These are phyloP conservation scores for Drosophila aldrichi DNA, from an alignment of 2,888 invertebrate species.

Conservation along the genomic window DNA sequence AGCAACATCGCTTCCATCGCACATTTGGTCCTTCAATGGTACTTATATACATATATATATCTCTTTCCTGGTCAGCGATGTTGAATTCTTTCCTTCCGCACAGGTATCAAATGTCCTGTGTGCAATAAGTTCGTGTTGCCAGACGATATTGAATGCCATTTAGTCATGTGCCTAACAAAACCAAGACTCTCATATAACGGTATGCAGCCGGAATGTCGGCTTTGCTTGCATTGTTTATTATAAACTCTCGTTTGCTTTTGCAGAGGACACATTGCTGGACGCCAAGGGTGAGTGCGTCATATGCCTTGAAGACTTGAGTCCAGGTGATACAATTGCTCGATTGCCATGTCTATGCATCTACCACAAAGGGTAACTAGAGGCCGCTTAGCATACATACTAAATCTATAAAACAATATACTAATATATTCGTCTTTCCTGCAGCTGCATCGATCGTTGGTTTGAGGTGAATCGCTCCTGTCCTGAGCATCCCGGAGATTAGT, in stretches of 20 bases:
- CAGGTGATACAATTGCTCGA: slow-evolving; percentile 98
- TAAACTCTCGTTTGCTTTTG: neutral
- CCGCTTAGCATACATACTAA: neutral
- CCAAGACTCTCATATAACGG: slow-evolving; percentile 99
- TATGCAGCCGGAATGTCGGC: slow-evolving; percentile 84
- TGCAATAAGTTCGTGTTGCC: slow-evolving; percentile 99
- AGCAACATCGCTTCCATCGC: slow-evolving; percentile 95
- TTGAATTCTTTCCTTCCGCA: neutral
- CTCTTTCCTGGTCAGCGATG: neutral
- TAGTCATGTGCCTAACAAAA: slow-evolving; percentile 99
- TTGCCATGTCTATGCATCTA: slow-evolving; percentile 99
- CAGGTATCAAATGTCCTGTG: slow-evolving; percentile 99
- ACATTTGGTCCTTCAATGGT: slow-evolving; percentile 97
- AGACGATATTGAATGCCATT: slow-evolving; percentile 99
- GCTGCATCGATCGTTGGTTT: slow-evolving; percentile 99
- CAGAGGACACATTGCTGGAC: slow-evolving; percentile 98
- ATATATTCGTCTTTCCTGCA: slow-evolving; percentile 85
- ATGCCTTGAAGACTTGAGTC: slow-evolving; percentile 97
- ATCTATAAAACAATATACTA: neutral
- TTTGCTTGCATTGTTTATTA: neutral
- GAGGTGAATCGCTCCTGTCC: slow-evolving; percentile 99
- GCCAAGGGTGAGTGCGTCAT: slow-evolving; percentile 99
- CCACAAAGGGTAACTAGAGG: slow-evolving; percentile 93
- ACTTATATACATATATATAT: slow-evolving; percentile 82
- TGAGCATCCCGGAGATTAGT: slow-evolving; percentile 94